Conservation (phyloP, 2,113 vertebrate species). For the Osmerus mordax region DNA sequence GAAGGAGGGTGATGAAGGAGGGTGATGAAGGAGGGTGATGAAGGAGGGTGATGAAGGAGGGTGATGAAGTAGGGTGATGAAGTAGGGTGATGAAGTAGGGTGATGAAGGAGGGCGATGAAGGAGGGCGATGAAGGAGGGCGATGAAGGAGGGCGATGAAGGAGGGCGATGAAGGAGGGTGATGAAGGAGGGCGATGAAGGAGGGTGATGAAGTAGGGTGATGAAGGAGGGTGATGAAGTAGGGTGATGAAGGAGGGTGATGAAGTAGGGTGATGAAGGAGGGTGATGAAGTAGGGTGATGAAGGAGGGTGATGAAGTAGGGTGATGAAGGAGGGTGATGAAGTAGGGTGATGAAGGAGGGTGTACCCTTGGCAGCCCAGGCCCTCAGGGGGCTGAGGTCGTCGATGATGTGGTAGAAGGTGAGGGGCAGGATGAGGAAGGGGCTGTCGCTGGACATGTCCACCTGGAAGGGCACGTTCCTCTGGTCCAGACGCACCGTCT, state of each 20-base stretch:
- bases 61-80: background rate
- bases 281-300: background rate
- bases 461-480: constrained; percentile 91
- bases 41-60: too few relatives aligned
- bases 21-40: background rate
- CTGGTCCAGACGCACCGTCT: constrained; percentile 88
- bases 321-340: background rate
- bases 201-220: too few relatives aligned
- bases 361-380: constrained; percentile 72
- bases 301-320: background rate
- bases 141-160: background rate
- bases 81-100: background rate
- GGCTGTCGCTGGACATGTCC: constrained; percentile 91
- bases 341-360: too few relatives aligned
- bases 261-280: background rate
- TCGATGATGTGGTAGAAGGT: constrained; percentile 93
- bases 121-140: too few relatives aligned
- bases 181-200: background rate
- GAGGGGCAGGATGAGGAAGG: constrained; percentile 93
- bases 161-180: background rate
- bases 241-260: background rate
- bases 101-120: background rate
- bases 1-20: background rate
- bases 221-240: background rate
- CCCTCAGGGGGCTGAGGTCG: constrained; percentile 81